These are phyloP conservation scores for Malurus splendens DNA, from an alignment of 2,797 vertebrate genomes.

Conservation along the genomic window DNA sequence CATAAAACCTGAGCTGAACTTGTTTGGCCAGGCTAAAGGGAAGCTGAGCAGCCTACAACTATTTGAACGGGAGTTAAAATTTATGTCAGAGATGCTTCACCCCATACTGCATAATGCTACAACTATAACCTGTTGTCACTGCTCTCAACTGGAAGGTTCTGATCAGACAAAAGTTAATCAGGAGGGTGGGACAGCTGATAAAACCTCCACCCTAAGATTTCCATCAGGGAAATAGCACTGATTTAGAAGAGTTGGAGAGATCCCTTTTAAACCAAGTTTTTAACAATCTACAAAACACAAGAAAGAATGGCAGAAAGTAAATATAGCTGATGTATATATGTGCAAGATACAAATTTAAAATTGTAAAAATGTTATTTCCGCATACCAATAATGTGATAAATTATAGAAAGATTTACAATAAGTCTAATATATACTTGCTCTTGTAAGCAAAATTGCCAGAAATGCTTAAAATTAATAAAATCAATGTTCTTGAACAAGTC, in stretches of 20 bases:
- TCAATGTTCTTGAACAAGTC: background rate
- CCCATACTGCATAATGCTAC: no score
- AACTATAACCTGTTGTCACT: background rate
- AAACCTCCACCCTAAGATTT: background rate
- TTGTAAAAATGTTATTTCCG: background rate
- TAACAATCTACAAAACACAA: background rate
- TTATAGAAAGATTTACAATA: background rate
- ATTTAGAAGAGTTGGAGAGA: background rate
- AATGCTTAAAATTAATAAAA: background rate
- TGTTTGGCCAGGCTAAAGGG: background rate
- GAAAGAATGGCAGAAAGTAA: background rate
- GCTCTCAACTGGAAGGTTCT: background rate
- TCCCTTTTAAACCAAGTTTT: background rate
- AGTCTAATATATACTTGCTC: background rate
- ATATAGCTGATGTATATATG: background rate
- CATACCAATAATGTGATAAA: background rate
- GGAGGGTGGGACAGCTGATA: background rate
- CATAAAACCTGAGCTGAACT: background rate
- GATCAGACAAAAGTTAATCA: background rate
- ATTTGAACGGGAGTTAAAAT: background rate
- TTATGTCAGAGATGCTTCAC: background rate
- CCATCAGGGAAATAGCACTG: background rate
- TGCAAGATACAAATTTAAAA: background rate
- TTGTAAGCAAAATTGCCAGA: background rate
- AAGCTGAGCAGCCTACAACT: background rate